Evolutionary conservation across 1,140 invertebrate species (phyloP), one percentile per base, ranked within the genome.

Genomic region (Drosophila miranda): DNA sequence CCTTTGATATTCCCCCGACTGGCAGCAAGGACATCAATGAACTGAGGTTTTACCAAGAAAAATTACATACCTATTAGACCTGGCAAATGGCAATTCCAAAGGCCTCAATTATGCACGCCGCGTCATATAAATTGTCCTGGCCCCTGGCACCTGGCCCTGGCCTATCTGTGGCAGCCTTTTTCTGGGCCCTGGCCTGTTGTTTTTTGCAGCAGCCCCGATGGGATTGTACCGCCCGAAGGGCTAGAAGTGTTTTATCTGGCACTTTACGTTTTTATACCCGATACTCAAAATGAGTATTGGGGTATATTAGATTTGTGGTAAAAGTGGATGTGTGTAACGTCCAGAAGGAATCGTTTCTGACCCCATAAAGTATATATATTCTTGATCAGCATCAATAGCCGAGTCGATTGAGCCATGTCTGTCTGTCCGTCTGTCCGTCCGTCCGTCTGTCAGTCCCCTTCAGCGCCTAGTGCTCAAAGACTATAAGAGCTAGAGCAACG

Each of bases 21-120:
- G 82, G 82, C 82, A 86, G 75, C 75, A 77, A 77, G 81, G 81
- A 84, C 81, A 80, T 84, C 81, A 84, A 84, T 79, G 81, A 69
- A 83, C 73, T 84, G 67, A 84, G 78, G 58, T 63, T 71, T 78
- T 84, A 64, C 49, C 66, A 49, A 49, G 51, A 81, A 81, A 86
- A 86, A 86, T 86, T 86, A 86, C 82, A 82, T 86, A 82, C 64
- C 82, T 72, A 87, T 86, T 86, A 86, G 34, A 87, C 6, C 48
- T 23, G 3, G 80, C 74, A 48, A 70, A 16, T 16, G 16, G 16
- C 16, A 16, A 66, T 63, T 68, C 56, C 61, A 53, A 66, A 67
- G 50, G 51, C 74, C 70, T 58, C 75, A 82, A 86, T 86, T 86
- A 86, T 87, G 75, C 78, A 86, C 78, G 75, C 46, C 34, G 34